Base-by-base conservation (phyloP, 2,888 invertebrate genomes). In the Conops quadrifasciatus region DNA sequence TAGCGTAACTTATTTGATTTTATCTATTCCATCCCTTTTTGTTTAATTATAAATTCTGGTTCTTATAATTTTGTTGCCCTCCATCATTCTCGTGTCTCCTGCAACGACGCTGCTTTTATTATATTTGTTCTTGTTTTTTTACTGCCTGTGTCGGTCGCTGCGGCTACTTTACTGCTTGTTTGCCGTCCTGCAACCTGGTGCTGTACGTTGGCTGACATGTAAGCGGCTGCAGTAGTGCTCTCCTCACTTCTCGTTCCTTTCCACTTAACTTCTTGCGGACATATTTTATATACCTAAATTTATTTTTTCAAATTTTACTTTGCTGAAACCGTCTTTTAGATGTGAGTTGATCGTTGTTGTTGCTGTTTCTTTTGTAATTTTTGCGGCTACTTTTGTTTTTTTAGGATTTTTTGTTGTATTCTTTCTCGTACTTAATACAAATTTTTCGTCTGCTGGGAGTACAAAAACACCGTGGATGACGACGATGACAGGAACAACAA, bases 351-450 rank as follows among this genome's bases (percentile, higher is more conserved):
- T 58, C 9, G 73, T 77, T 77, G 73, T 76, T 77, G 19, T 69
- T 51, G 51, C 77, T 77, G 74, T 75, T 76, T 75, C 74, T 72
- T 71, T 71, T 71, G 74, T 26, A 56, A 36, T 43, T 67, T 49
- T 30, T 66, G 43, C 67, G 24, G 63, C 19, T 53, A 59, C 58
- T 70, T 67, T 75, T 67, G 75, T 72, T 64, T 59, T n/a, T 67
- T 65, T 63, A 45, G 72, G 66, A 70, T 71, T 75, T 71, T 53
- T 72, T 73, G 74, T 66, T 73, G 70, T 75, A 72, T 74, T 72
- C 70, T 70, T 74, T 72, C 47, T 70, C n/a, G n/a, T n/a, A n/a
- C n/a, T n/a, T n/a, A n/a, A 59, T 70, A 49, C 66, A 47, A n/a
- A 26, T 45, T 47, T 5, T 59, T 59, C 43, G 59, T 59, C 53